phyloP scores from a whole-genome alignment of 2,797 vertebrate genomes.

The Choloepus didactylus region DNA sequence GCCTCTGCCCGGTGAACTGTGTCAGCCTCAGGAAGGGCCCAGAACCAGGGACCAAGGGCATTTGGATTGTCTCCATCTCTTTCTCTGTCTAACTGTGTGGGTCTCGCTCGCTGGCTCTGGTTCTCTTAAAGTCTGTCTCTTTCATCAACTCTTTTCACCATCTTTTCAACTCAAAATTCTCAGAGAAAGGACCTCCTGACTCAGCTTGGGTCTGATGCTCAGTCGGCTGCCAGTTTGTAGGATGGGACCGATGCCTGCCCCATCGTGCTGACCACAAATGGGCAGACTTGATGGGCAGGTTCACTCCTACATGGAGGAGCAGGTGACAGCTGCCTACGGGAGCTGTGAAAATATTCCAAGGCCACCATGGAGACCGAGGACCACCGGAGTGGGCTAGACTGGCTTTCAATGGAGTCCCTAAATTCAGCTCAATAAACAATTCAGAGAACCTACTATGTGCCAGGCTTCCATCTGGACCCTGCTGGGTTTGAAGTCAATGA shows the following conservation, averaged over 20 bases:
- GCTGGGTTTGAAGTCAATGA: neutral
- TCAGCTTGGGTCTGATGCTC: neutral
- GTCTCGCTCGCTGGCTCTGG: neutral
- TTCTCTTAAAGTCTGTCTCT: neutral
- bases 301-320: neutral
- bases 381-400: too few relatives aligned
- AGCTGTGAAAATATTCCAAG: neutral
- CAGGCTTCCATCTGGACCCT: neutral
- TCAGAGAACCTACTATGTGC: neutral
- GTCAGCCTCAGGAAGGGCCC: neutral
- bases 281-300: neutral
- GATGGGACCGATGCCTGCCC: too few relatives aligned
- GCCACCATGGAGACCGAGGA: too few relatives aligned
- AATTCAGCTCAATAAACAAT: neutral
- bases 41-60: neutral
- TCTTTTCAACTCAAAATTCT: neutral
- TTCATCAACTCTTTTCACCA: neutral
- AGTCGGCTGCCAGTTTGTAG: rapidly evolving
- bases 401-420: neutral
- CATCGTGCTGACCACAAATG: neutral
- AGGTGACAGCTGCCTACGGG: neutral
- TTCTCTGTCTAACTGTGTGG: neutral
- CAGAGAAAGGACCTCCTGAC: neutral
- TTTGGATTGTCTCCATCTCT: neutral
- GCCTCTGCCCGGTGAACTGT: neutral